Conservation (phyloP, 1,140 invertebrate species). For the Coelopa frigida region DNA sequence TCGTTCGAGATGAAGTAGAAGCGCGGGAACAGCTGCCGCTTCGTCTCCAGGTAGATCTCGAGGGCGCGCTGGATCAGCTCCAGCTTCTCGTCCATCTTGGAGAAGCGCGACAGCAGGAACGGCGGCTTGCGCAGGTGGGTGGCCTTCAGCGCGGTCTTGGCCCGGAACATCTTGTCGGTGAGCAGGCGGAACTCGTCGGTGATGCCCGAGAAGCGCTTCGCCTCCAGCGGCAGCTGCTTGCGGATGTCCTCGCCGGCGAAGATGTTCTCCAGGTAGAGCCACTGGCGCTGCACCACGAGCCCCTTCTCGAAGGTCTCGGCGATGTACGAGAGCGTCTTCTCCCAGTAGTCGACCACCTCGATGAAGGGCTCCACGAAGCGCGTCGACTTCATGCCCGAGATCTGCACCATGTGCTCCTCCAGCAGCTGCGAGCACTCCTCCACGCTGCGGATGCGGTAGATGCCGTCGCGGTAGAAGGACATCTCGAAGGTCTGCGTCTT, state of each 20-base stretch:
- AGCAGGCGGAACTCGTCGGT: constrained; percentile 66
- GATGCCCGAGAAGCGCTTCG: constrained; percentile 64
- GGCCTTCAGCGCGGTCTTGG: constrained; percentile 51
- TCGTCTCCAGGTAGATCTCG: constrained; percentile 77
- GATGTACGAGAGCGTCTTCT: constrained; percentile 67
- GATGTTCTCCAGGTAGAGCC: constrained; percentile 78
- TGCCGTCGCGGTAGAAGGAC: constrained; percentile 60
- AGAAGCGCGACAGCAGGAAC: constrained; percentile 56
- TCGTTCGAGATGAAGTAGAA: constrained; percentile 89
- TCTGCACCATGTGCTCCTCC: constrained; percentile 65
- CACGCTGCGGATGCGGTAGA: constrained; percentile 55
- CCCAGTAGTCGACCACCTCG: constrained; percentile 73
- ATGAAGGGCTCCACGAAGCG: constrained; percentile 79
- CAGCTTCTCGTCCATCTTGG: constrained; percentile 56
- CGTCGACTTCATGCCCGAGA: constrained; percentile 78
- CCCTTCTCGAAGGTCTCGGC: constrained; percentile 70
- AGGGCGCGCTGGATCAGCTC: constrained; percentile 65
- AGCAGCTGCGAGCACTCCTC: constrained; percentile 66
- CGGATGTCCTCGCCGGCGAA: constrained; percentile 78
- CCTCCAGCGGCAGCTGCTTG: constrained; percentile 72
- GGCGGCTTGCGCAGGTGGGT: constrained; percentile 50
- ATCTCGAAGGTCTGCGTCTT: constrained; percentile 62
- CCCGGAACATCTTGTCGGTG: constrained; percentile 54
- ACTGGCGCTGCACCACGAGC: constrained; percentile 69
- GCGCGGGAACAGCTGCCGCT: constrained; percentile 69